A percentile compares a stretch with the other conserved stretches of the same genome.
Evolutionary conservation across 2,888 invertebrate species (phyloP).

Genomic region (Camptogramma bilineatum): DNA sequence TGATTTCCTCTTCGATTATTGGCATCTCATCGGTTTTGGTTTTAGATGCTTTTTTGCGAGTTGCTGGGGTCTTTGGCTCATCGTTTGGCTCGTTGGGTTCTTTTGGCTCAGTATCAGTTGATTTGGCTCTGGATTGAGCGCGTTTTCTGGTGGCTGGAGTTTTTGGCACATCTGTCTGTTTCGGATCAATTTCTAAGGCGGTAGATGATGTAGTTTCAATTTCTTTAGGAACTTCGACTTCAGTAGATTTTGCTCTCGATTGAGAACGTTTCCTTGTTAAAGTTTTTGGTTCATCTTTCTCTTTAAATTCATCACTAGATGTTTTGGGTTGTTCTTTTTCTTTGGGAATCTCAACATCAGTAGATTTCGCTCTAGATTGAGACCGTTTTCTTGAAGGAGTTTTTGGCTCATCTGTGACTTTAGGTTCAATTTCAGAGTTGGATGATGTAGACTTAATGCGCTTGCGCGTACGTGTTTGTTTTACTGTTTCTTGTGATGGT

Average conservation of each 20-base stretch:
- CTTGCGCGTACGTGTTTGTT: slow-evolving; percentile 45
- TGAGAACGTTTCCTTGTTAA: slow-evolving; percentile 38
- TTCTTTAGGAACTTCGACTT: slow-evolving; percentile 16
- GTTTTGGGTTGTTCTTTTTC: background rate
- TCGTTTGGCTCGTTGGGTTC: slow-evolving; percentile 48
- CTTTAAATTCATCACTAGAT: slow-evolving; percentile 11
- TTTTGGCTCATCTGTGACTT: slow-evolving; percentile 19
- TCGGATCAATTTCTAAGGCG: slow-evolving; percentile 10
- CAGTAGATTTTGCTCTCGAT: slow-evolving; percentile 28
- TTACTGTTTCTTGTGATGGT: slow-evolving; percentile 9
- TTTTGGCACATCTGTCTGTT: slow-evolving; percentile 17
- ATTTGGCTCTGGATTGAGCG: slow-evolving; percentile 51
- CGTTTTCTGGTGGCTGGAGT: slow-evolving; percentile 65
- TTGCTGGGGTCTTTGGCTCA: slow-evolving; percentile 53
- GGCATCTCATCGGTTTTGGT: slow-evolving; percentile 45
- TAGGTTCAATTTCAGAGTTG: slow-evolving; percentile 28
- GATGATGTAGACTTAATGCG: slow-evolving; percentile 56
- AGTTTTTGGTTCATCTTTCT: slow-evolving; percentile 28
- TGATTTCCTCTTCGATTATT: slow-evolving; percentile 5
- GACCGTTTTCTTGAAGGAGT: slow-evolving; percentile 38
- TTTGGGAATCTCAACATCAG: slow-evolving; percentile 15
- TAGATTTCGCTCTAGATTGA: slow-evolving; percentile 32
- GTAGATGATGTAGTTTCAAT: background rate
- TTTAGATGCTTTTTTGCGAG: slow-evolving; percentile 62
- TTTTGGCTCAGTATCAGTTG: slow-evolving; percentile 48